phyloP scores from a whole-genome alignment of 2,888 invertebrate genomes.

The Idaea straminata region DNA sequence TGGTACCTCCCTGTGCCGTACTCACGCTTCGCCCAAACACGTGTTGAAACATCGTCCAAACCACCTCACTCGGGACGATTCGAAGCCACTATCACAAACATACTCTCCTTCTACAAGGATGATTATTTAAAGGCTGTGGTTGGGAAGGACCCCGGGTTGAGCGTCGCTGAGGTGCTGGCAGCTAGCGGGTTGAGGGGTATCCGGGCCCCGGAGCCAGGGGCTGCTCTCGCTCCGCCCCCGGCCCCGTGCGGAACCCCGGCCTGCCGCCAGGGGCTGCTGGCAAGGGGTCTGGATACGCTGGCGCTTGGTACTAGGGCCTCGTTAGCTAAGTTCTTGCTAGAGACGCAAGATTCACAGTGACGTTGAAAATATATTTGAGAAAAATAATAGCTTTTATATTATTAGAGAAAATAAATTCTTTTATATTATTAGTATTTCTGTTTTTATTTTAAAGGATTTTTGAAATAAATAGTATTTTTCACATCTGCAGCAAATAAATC shows the following conservation, averaged over 20 bases:
- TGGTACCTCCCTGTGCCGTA: conserved; percentile 96
- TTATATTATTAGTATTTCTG: too few species aligned
- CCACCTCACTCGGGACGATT: conserved; percentile 79
- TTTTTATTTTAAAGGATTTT: too few species aligned
- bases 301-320: neutral
- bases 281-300: conserved; percentile 32
- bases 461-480: too few species aligned
- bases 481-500: too few species aligned
- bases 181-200: conserved; percentile 84
- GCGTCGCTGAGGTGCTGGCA: conserved; percentile 44
- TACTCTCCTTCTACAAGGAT: conserved; percentile 89
- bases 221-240: conserved; percentile 54
- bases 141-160: neutral
- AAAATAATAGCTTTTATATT: too few species aligned
- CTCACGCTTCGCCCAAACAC: conserved; percentile 90
- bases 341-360: neutral
- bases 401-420: too few species aligned
- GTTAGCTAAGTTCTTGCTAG: neutral
- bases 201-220: conserved; percentile 89
- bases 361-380: too few species aligned
- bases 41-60: conserved; percentile 80
- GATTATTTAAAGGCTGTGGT: conserved; percentile 81
- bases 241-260: conserved; percentile 31
- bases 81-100: conserved; percentile 76
- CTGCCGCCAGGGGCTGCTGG: conserved; percentile 3